phyloP scores from a whole-genome alignment of 2,113 vertebrate species.

The Ellobius talpinus region DNA sequence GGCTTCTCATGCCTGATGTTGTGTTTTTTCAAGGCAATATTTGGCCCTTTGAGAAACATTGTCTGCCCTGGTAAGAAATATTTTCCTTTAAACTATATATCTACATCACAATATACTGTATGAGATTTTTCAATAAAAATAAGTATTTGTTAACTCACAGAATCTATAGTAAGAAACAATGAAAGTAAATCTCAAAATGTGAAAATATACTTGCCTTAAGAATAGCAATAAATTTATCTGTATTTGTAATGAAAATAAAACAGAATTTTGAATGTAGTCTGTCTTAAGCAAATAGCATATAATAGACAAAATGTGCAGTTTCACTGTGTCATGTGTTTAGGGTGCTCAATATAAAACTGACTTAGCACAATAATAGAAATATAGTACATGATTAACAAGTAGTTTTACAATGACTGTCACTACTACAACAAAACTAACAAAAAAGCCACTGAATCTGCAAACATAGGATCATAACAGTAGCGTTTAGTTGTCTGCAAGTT shows the following conservation, averaged over 20 bases:
- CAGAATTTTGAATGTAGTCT: conserved; percentile 28
- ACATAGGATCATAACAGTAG: conserved; percentile 48
- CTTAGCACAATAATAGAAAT: conserved; percentile 26
- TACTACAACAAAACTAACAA: conserved; percentile 30
- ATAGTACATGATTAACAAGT: too few relatives aligned
- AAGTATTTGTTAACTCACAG: neutral
- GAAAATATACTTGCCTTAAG: conserved; percentile 22
- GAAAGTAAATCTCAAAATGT: conserved; percentile 24
- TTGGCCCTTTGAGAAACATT: neutral
- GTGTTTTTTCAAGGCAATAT: neutral
- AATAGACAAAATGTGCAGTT: conserved; percentile 34
- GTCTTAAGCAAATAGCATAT: conserved; percentile 14
- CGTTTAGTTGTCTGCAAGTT: conserved; percentile 41
- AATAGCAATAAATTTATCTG: conserved; percentile 32
- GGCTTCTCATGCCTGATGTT: neutral
- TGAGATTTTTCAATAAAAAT: neutral
- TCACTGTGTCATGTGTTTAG: conserved; percentile 54
- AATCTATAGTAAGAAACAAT: conserved; percentile 27
- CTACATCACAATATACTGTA: neutral
- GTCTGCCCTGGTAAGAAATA: neutral
- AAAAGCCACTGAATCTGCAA: conserved; percentile 46
- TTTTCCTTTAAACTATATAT: neutral
- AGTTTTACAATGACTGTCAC: conserved; percentile 42
- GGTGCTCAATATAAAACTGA: conserved; percentile 59
- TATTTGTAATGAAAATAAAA: conserved; percentile 52